Conservation (phyloP, 2,113 vertebrate genomes). For the Colinus virginianus region DNA sequence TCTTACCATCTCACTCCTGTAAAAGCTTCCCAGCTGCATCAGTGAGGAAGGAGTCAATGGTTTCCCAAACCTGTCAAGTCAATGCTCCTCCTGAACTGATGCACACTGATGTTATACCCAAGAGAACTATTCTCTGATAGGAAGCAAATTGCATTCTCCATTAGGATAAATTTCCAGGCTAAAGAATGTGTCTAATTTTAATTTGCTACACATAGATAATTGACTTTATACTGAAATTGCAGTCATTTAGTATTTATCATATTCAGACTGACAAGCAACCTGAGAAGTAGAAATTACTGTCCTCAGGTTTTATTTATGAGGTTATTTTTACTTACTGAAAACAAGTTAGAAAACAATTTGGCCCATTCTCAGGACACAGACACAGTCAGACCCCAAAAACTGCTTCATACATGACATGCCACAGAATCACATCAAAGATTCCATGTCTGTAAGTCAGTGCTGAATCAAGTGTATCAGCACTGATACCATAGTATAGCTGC, state of each 20-base stretch:
- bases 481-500: background rate
- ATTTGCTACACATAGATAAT: conserved; percentile 57
- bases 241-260: background rate
- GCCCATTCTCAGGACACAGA: background rate
- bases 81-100: conserved; percentile 5
- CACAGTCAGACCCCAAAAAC: accelerated
- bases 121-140: background rate
- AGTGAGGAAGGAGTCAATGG: background rate
- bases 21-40: background rate
- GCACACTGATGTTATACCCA: background rate
- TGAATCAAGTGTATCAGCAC: background rate
- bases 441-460: background rate
- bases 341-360: background rate
- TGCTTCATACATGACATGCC: background rate
- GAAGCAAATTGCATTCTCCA: conserved; percentile 17
- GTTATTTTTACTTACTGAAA: background rate
- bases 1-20: background rate
- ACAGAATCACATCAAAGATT: background rate
- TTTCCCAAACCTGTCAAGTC: conserved; percentile 24
- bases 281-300: background rate
- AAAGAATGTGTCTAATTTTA: conserved; percentile 58
- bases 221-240: conserved; percentile 59
- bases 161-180: conserved; percentile 21
- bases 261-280: background rate
- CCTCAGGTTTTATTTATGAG: background rate